These are phyloP conservation scores for Plutomurus gul DNA, from an alignment of 1,140 invertebrate genomes.

Conservation along the genomic window DNA sequence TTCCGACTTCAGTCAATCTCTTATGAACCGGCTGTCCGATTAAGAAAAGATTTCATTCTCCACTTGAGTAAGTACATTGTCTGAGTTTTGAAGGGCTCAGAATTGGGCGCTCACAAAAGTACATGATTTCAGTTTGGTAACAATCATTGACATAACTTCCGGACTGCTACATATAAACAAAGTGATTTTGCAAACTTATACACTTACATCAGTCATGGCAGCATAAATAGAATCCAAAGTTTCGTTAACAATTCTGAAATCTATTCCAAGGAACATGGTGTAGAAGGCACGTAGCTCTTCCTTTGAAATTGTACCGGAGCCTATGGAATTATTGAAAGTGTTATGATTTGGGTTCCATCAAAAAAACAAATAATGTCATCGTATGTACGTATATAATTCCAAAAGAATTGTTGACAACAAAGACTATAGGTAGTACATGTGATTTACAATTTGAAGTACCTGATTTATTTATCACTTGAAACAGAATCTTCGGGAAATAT, in stretches of 20 bases:
- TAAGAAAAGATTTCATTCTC: no score
- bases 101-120: no score
- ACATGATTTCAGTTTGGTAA: background rate
- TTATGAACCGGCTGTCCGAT: no score
- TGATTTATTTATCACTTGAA: constrained; percentile 70
- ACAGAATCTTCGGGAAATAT: constrained; percentile 72
- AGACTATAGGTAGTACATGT: background rate
- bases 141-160: background rate
- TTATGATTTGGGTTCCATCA: background rate
- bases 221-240: constrained; percentile 69
- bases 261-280: constrained; percentile 68
- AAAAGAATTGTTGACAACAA: no score
- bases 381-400: no score
- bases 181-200: background rate
- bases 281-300: constrained; percentile 69
- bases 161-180: background rate
- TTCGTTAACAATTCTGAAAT: constrained; percentile 64
- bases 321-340: constrained; percentile 56
- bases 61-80: no score
- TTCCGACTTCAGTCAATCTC: no score
- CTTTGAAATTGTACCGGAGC: constrained; percentile 66
- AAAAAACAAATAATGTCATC: no score
- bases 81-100: no score
- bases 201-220: constrained; percentile 71
- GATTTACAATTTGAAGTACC: constrained; percentile 57